Base-by-base conservation (phyloP, 35 echinoderm and acorn worm species). In the Diadema setosum region DNA sequence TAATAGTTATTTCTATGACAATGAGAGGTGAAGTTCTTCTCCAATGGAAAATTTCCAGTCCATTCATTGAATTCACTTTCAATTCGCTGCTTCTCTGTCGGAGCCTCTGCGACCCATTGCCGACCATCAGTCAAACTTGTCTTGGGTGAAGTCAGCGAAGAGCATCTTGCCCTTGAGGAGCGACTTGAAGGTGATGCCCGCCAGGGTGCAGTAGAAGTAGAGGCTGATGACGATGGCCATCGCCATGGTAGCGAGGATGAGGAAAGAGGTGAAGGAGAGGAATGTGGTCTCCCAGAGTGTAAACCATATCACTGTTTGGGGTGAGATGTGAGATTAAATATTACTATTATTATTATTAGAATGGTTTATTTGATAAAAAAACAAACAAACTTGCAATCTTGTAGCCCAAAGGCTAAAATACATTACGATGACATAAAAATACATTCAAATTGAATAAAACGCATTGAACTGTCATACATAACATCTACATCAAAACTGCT, bases 171-270 rank as follows among this genome's bases (percentile, higher is more conserved):
- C 73, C 37, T 20, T 42, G 73, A 78, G 73, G 39, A 90, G 35
- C 59, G 80, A 70, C 56, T 56, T 83, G 16, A 60, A 60, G 43
- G 55, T 90, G 88, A 90, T 83, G 41, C 93, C 93, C 17, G 87
- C 84, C 84, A 95, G 64, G 74, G 70, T 65, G 50, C 46, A 83
- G 80, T 95, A 91, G 65, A 91, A 95, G 33, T 95, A 90, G n/a
- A 91, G 80, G 61, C 93, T 95, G 45, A 95, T 95, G 82, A 87
- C 58, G 50, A 95, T 82, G 7, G 83, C 78, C 93, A 95, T 95
- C 58, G 87, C 33, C 70, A 95, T 65, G 63, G 84, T 65, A 20
- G 70, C 84, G 40, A 95, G 29, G 23, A 95, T 88, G n/a, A 95
- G 59, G 40, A 91, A 44, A 32, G 78, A 91, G 27, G 93, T 55